Base-by-base conservation (phyloP, 2,888 invertebrate species). In the Athalia rosae region DNA sequence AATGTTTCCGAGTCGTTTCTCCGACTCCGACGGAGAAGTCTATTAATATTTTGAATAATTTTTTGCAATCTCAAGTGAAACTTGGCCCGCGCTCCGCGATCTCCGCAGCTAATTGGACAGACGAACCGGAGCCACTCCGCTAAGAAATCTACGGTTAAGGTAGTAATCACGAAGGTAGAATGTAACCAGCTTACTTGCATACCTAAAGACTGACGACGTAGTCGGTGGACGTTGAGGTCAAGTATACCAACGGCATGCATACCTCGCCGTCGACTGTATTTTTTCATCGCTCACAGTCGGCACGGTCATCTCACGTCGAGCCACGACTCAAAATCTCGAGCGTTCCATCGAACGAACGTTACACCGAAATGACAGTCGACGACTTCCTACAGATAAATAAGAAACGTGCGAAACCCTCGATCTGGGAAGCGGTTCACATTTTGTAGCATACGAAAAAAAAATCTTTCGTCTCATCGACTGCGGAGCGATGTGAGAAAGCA, bases 81-180 rank as follows among this genome's bases (percentile, higher is more conserved):
- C 58, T 43, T 58, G 43, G 56, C 28, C 61, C 4, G 1, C 15
- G 13, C 13, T 53, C 53, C n/a, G 50, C 67, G 67, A 71, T 71
- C 58, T 71, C 53, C 69, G 8, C 45, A 45, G 71, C 56, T 71
- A 71, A 71, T 71, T 71, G 71, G 56, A 71, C 58, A 45, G 56
- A 58, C 71, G 43, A 71, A 11, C 56, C 71, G 58, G 56, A 71
- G 41, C 71, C 56, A 45, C 13, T 53, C 9, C 4, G 53, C 9
- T 45, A 71, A 71, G 50, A 58, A 71, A 71, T 71, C 43, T 56
- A 45, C 41, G 58, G 63, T 9, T 43, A 5, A 15, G n/a, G n/a
- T 58, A 58, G 71, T 71, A 45, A 43, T 8, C 9, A 41, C 28
- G 28, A 11, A 7, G 61, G 61, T 43, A 43, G 56, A 45, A 41